Evolutionary conservation across 2,888 invertebrate species (phyloP).

Genomic region (Ochropacha duplaris): DNA sequence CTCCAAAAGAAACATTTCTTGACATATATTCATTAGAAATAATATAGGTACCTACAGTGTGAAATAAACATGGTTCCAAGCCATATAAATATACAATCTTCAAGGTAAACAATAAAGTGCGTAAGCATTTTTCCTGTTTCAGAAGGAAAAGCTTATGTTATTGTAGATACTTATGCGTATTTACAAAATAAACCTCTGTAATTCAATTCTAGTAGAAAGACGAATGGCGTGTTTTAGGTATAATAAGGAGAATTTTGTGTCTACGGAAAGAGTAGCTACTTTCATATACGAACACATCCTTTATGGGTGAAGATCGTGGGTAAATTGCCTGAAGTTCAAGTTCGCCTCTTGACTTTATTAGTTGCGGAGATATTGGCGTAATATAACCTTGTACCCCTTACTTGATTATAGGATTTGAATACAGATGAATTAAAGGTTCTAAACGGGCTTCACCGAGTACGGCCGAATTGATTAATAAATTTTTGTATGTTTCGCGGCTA

Average conservation of each 20-base stretch:
- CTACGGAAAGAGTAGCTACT: neutral
- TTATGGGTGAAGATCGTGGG: slow-evolving; percentile 1
- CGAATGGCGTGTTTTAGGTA: neutral
- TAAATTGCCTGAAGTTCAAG: slow-evolving; percentile 19
- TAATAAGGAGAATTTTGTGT: neutral
- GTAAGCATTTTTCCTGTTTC: neutral
- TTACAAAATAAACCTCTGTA: neutral
- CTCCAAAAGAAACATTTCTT: too few species aligned
- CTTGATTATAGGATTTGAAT: slow-evolving; percentile 8
- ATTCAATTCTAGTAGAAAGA: neutral
- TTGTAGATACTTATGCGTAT: neutral
- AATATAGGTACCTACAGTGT: too few species aligned
- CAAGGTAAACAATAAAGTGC: neutral
- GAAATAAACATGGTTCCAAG: too few species aligned
- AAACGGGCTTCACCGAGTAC: neutral
- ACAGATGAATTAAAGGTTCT: slow-evolving; percentile 6
- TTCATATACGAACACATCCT: neutral
- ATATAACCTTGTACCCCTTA: slow-evolving; percentile 13
- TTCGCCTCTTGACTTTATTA: slow-evolving; percentile 27
- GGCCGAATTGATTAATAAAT: too few species aligned
- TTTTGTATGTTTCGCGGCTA: too few species aligned
- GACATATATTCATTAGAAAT: too few species aligned
- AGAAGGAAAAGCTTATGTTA: neutral
- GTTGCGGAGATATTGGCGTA: slow-evolving; percentile 14
- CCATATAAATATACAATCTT: too few species aligned